These are phyloP conservation scores for Bagarius yarrelli DNA, from an alignment of 2,113 vertebrate species.

Conservation along the genomic window DNA sequence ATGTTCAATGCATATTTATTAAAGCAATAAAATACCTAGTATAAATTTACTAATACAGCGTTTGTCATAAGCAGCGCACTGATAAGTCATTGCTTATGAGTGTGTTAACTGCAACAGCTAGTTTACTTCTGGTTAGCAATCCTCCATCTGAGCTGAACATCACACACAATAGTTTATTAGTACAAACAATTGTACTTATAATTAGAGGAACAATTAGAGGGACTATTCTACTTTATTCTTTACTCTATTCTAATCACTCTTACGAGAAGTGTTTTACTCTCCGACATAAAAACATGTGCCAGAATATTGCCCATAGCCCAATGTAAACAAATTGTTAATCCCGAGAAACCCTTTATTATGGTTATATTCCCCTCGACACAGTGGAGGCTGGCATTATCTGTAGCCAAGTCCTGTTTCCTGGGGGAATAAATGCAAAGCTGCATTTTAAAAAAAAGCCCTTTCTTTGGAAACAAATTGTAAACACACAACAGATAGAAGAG, in stretches of 20 bases:
- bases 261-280: constrained; percentile 22
- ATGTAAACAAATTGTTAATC: background rate
- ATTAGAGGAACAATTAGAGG: no score
- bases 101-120: constrained; percentile 2
- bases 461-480: background rate
- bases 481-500: background rate
- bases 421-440: background rate
- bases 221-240: background rate
- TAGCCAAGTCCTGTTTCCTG: background rate
- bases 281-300: constrained; percentile 4
- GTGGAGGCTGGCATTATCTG: background rate
- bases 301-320: background rate
- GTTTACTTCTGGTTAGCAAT: constrained; percentile 4
- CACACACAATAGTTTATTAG: constrained; percentile 11
- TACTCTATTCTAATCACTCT: background rate
- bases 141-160: background rate
- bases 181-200: background rate
- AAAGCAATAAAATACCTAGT: background rate
- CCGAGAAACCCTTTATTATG: background rate
- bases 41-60: background rate
- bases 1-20: constrained; percentile 8
- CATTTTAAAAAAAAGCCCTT: background rate
- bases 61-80: background rate
- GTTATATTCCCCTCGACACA: background rate
- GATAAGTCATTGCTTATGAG: background rate